Evolutionary conservation across 2,797 vertebrate genomes (phyloP), one percentile per base, ranked within the genome.

Genomic region (Natrix natrix): DNA sequence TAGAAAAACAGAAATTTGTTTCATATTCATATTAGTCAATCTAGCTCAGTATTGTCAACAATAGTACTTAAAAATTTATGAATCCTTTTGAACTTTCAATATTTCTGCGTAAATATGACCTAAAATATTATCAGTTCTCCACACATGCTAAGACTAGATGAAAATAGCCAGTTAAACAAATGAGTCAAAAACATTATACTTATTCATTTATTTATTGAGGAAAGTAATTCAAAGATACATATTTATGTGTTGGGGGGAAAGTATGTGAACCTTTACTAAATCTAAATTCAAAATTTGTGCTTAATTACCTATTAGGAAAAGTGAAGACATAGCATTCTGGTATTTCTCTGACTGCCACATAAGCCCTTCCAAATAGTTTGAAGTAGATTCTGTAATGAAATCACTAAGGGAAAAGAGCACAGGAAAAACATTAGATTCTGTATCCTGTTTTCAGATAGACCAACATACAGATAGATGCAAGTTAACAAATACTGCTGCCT

Each of bases 341-440:
- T 98, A 97, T 95, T 98, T 98, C 97, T 99, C 98, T 94, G 98
- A 97, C 0, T 96, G 97, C 98, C 98, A 98, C 11, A 98, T 69
- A 1, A 91, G 92, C 26, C 26, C 92, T 95, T 98, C 97, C 94
- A 98, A 97, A 86, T 96, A 95, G 88, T 95, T 94, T 90, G 94
- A 97, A 93, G 95, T 93, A 86, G 93, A 92, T 26, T 95, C 96
- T 91, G 97, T 96, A 96, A 98, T 87, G 94, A 98, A 96, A 97
- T 90, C 94, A 91, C 98, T 99, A 93, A 61, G 56, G 20, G 43
- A 60, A 5, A 92, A 93, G 95, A 94, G 92, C 96, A 89, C 10
- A 95, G 1, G 69, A 90, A 52, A 26, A 61, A 69, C 90, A 17
- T 16, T 26, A 3, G 87, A 56, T 54, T 66, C 61, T 2, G 5